Base-by-base conservation (phyloP, 2,113 vertebrate species). In the Thunnus thynnus region DNA sequence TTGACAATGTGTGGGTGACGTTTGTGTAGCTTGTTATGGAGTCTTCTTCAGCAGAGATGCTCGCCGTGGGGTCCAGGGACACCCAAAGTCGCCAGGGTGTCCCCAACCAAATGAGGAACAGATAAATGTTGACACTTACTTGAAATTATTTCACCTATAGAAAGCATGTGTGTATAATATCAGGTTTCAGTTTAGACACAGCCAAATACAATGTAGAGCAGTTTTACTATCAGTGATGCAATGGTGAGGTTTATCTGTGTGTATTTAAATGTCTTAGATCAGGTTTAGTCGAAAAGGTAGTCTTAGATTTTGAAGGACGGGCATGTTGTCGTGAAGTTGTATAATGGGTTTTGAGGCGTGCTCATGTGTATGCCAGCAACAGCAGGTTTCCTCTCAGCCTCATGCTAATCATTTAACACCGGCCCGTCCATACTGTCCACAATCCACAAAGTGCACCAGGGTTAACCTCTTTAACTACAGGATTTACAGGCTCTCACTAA, bases 341-440 rank as follows among this genome's bases (percentile, higher is more conserved):
- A 10, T 48, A 68, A 17, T 41, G 17, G 56, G 32, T 61, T 70
- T 60, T 27, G 22, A 36, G 52, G 20, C 57, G 0, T 67, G 27
- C 30, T 63, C 56, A 17, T 11, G 14, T 77, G 69, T 68, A 5
- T 22, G 46, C 46, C 25, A 52, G 16, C 72, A 66, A 67, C 57
- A 11, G 67, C 70, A 14, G 80, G 72, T 68, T 84, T 76, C 22
- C 74, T 67, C 65, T 63, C 22, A 27, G 30, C 57, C 57, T 77
- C 27, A 46, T 83, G 70, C 54, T 84, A 89, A 87, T 85, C 72
- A 86, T 80, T 71, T 77, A 91, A 90, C 87, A 79, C 68, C 78
- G 9, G 55, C 56, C 67, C 41, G 16, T 32, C 76, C 77, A 68
- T 72, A 32, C 55, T 56, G 72, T 13, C 44, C 11, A 11, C 83